These are phyloP conservation scores for Baryphthengus martii DNA, from an alignment of 2,113 vertebrate genomes.

Conservation along the genomic window DNA sequence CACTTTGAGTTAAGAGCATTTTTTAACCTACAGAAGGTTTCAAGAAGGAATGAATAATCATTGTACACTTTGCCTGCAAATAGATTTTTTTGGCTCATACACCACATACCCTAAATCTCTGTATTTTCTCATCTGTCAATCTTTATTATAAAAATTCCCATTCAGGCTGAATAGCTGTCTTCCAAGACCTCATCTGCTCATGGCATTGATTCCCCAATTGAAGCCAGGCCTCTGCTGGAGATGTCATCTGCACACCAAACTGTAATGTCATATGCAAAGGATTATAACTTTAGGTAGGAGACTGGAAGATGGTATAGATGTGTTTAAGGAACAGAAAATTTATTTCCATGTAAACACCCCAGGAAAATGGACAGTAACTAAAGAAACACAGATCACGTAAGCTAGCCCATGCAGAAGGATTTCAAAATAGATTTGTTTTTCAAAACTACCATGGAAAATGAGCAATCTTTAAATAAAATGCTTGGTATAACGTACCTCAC, in stretches of 20 bases:
- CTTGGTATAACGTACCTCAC: background rate
- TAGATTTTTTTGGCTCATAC: background rate
- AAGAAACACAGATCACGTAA: background rate
- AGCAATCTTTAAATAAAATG: background rate
- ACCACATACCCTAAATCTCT: background rate
- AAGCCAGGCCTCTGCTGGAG: constrained; percentile 16
- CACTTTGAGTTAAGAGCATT: background rate
- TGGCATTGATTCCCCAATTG: background rate
- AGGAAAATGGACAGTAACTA: background rate
- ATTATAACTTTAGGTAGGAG: background rate
- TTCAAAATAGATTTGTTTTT: background rate
- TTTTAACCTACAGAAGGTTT: constrained; percentile 10
- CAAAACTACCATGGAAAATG: background rate
- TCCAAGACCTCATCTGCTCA: constrained; percentile 16
- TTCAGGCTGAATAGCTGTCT: constrained; percentile 20
- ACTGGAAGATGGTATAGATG: background rate
- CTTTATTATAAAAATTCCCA: constrained; percentile 49
- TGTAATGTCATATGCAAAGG: background rate
- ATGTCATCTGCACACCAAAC: constrained; percentile 17
- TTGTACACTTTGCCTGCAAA: background rate
- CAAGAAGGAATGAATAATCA: background rate
- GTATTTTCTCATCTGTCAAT: constrained; percentile 19
- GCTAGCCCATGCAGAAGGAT: background rate
- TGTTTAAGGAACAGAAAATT: background rate
- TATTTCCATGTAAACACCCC: background rate